phyloP scores from a whole-genome alignment of 2,797 vertebrate species.

The Acanthis flammea region DNA sequence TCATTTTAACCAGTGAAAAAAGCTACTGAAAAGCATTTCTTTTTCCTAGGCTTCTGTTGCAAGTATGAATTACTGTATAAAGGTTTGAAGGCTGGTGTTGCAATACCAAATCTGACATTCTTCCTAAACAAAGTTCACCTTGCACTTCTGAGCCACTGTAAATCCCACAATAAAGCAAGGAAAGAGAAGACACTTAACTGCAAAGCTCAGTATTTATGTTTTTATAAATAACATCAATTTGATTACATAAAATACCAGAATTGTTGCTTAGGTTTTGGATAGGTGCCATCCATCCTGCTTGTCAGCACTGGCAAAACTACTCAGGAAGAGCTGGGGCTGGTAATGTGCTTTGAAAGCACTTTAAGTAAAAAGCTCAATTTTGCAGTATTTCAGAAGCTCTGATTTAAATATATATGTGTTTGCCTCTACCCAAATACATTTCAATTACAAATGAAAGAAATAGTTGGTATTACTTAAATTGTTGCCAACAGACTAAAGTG shows the following conservation, averaged over 20 bases:
- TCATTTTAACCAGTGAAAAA: neutral
- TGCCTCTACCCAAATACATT: neutral
- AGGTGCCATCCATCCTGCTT: neutral
- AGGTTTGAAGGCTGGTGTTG: neutral
- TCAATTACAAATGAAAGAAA: neutral
- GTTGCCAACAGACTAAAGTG: neutral
- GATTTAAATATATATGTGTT: neutral
- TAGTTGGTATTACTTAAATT: neutral
- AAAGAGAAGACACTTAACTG: neutral
- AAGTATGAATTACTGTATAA: neutral
- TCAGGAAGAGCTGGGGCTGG: neutral
- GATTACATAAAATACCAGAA: neutral
- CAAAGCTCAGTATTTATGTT: neutral
- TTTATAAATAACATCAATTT: neutral
- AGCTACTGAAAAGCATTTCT: neutral
- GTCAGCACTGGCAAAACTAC: neutral
- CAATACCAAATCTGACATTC: neutral
- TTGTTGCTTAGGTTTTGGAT: neutral
- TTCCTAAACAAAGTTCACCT: neutral
- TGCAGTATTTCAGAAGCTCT: neutral
- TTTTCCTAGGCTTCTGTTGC: neutral
- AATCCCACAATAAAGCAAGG: neutral
- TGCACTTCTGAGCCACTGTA: neutral
- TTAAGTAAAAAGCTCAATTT: neutral
- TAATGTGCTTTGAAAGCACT: neutral